Base-by-base conservation (phyloP, 1,140 invertebrate genomes). In the Drosophila erecta region DNA sequence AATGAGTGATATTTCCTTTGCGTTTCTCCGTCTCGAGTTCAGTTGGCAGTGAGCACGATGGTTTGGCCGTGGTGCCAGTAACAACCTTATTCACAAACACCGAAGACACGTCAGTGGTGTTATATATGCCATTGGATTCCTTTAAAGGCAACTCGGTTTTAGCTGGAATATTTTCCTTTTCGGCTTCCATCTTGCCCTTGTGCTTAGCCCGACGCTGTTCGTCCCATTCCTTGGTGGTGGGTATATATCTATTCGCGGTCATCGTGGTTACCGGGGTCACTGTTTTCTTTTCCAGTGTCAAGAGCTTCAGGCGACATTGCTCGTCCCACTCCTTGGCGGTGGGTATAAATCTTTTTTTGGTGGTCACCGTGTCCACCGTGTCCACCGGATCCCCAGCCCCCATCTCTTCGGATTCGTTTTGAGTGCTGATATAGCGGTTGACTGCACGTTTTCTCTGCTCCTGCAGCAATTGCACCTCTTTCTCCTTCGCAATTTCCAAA, bases 271-370 rank as follows among this genome's bases (percentile, higher is more conserved):
- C 24, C 24, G 24, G 4, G 4, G 4, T 24, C 24, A 24, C 24
- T 4, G 4, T 4, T 5, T 24, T 24, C 24, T 24, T 24, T 24
- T 24, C 24, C 24, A 4, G 4, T 4, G 4, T 24, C 24, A 24
- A 0, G 0, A 24, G 4, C 24, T 30, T 30, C 0, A 30, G 2
- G 0, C 62, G 67, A 30, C 79, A 72, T 11, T 69, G 61, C 4
- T 83, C 83, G 22, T 87, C 66, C 83, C 83, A 87, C 33, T 86
- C 65, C 41, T 87, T 86, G 1, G 41, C 58, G 1, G 83, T 86
- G 55, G 83, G 83, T 38, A 86, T 86, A 35, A 76, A 86, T 37
- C 83, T 57, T 20, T 30, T 57, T 20, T 20, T 17, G 20, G 71
- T 56, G 4, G 57, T 1, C 22, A 43, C 4, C 0, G 15, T 41